Conservation (phyloP, 2,113 vertebrate genomes). For the Sciurus niger region DNA sequence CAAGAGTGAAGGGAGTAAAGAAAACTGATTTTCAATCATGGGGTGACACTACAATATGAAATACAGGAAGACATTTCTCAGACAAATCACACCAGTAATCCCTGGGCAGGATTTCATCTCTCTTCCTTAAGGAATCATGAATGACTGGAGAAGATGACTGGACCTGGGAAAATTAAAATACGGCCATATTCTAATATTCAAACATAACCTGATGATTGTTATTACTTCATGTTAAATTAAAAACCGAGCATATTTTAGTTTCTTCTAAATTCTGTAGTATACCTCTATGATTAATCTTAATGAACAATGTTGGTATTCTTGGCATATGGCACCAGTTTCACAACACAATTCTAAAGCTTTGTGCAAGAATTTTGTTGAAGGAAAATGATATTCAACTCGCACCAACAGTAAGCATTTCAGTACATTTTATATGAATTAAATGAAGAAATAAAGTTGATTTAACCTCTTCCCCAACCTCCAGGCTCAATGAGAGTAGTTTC, state of each 20-base stretch:
- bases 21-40: neutral
- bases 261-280: neutral
- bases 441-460: neutral
- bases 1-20: neutral
- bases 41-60: neutral
- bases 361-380: neutral
- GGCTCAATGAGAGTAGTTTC: neutral
- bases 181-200: neutral
- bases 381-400: neutral
- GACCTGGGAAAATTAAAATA: neutral
- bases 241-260: neutral
- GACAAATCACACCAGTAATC: neutral
- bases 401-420: neutral
- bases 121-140: neutral
- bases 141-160: neutral
- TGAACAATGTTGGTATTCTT: neutral
- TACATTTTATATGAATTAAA: neutral
- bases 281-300: neutral
- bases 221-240: neutral
- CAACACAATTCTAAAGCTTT: neutral
- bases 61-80: neutral
- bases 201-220: neutral
- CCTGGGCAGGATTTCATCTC: accelerated
- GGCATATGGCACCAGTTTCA: neutral
- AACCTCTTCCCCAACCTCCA: accelerated